Conservation (phyloP, 2,113 vertebrate genomes). For the Lasiurus cinereus region DNA sequence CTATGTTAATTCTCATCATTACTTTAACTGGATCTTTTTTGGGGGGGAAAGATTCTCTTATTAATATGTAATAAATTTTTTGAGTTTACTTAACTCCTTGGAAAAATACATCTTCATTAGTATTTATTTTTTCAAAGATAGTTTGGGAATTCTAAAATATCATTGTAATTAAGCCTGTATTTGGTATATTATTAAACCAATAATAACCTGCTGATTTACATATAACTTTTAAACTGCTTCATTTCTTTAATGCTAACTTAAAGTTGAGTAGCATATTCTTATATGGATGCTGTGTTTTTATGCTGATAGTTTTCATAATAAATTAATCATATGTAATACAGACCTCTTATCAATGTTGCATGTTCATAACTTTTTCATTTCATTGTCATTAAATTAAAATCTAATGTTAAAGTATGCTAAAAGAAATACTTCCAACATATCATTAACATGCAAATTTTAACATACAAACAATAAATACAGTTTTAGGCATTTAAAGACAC, state of each 20-base stretch:
- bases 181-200: constrained; percentile 33
- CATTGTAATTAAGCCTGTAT: background rate
- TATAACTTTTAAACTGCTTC: constrained; percentile 17
- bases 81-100: constrained; percentile 6
- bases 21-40: background rate
- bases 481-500: background rate
- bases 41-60: background rate
- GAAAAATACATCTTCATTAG: constrained; percentile 18
- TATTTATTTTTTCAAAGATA: constrained; percentile 30
- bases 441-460: constrained; percentile 39
- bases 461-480: constrained; percentile 35
- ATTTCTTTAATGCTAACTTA: constrained; percentile 15
- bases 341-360: background rate
- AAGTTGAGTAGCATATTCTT: background rate
- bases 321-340: constrained; percentile 33
- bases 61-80: constrained; percentile 1
- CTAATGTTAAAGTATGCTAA: constrained; percentile 42
- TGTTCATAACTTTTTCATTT: constrained; percentile 6
- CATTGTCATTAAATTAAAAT: constrained; percentile 40
- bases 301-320: background rate
- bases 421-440: constrained; percentile 51
- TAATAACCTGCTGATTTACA: constrained; percentile 9
- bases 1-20: background rate
- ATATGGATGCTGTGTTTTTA: constrained; percentile 33
- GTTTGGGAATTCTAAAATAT: constrained; percentile 35